Evolutionary conservation across 2,113 vertebrate species (phyloP).

Genomic region (Grallaria varia): DNA sequence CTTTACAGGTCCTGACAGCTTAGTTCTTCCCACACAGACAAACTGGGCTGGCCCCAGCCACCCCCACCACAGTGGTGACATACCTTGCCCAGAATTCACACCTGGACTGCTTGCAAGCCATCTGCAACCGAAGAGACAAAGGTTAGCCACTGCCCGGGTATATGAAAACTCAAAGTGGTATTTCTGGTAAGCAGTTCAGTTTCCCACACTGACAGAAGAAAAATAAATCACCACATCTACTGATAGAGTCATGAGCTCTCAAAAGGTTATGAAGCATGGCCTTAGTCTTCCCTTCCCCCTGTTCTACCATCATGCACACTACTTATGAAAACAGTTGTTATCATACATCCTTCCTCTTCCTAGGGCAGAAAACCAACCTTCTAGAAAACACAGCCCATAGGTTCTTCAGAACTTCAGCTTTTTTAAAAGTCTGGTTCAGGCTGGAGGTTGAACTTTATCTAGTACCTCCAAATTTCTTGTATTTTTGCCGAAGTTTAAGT

Average conservation of each 20-base stretch:
- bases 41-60: neutral
- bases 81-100: conserved; percentile 24
- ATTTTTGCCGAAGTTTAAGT: neutral
- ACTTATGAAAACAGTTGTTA: neutral
- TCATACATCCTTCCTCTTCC: neutral
- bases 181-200: neutral
- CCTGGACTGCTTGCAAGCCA: neutral
- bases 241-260: neutral
- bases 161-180: neutral
- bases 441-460: neutral
- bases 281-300: neutral
- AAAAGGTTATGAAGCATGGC: neutral
- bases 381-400: neutral
- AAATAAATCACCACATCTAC: neutral
- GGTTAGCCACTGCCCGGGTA: neutral
- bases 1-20: neutral
- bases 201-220: neutral
- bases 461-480: neutral
- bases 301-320: neutral
- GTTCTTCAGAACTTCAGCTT: conserved; percentile 55
- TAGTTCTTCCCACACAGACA: neutral
- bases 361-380: conserved; percentile 10
- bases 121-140: neutral
- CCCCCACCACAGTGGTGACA: neutral
- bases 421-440: neutral